Evolutionary conservation across 2,113 vertebrate genomes (phyloP), one percentile per base, ranked within the genome.

Genomic region (Tursiops truncatus): DNA sequence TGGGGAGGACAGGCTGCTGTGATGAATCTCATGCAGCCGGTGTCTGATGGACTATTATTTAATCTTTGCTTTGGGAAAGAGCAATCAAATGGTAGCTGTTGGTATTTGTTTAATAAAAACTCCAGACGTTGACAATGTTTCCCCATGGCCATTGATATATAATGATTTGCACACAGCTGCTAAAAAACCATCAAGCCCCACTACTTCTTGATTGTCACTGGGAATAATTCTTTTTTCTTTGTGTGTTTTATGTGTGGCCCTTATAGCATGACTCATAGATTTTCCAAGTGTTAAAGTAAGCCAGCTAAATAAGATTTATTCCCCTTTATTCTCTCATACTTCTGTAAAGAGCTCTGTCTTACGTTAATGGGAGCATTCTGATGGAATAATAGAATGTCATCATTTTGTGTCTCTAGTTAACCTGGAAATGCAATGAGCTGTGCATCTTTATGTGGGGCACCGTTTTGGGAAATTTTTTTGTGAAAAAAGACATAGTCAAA

Each of bases 61-160:
- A 97, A 96, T 96, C 80, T 94, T 94, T 91, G 81, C 92, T 95
- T 95, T 38, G 2, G 87, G 80, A 96, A 96, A 97, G 85, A 77
- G 10, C 33, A 94, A 98, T 96, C 94, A 81, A 53, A 44, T 91
- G 18, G 36, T 97, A 97, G 85, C 50, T 96, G 47, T 91, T 96
- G 89, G 50, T 74, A 60, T 96, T 96, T 97, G 36, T 96, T 97
- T 96, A 94, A 95, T 97, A 98, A 97, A 97, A 98, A 93, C 88
- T 97, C 91, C 96, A 98, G 95, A 96, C 98, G 96, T 88, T 98
- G 56, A 65, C 47, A 96, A 23, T 53, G 77, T 92, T 98, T 97
- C 44, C 68, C 25, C 14, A 47, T 89, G 76, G 23, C 14, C 44
- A 95, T 89, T 83, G 74, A 71, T 71, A 87, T 13, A 89, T 87